Evolutionary conservation across 2,888 invertebrate species (phyloP), one percentile per base, ranked within the genome.

Genomic region (Neuroscelio doddi): DNA sequence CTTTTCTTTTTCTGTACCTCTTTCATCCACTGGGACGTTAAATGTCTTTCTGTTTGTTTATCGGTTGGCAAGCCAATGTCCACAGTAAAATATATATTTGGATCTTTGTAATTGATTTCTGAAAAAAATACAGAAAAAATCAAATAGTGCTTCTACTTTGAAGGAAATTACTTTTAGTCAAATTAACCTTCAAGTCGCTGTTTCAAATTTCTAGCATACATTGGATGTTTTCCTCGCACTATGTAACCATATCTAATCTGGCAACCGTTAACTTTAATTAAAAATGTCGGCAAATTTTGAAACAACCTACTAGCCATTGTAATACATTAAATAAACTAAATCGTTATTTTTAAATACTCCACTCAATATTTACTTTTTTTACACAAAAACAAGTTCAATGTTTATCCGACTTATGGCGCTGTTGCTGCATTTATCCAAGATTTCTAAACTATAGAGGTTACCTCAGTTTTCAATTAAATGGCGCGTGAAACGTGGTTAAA

Each of bases 111-210:
- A 55, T 87, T 86, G 8, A 86, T 55, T 71, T 87, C 89, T 86
- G 72, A 38, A 82, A 79, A 21, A 29, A 29, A 44, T 10, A 8
- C 3, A 38, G 26, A 21, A 24, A 34, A 12, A 12, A 29, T 36
- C 30, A 26, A 38, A 49, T 15, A 50, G 24, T 24, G n/a, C n/a
- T n/a, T n/a, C n/a, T n/a, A n/a, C n/a, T n/a, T n/a, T n/a, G n/a
- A n/a, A n/a, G n/a, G n/a, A 16, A 41, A 42, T 7, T 4, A 52
- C 15, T 10, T n/a, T 4, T 15, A 36, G 17, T 10, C 45, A 30
- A 26, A 84, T 44, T 86, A 75, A 89, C 93, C 91, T 78, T 88
- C 88, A 56, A 94, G 76, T 57, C 92, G 88, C 77, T 94, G 90
- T 74, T 90, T 87, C 58, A 95, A 83, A 0, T 87, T 88, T 76